Evolutionary conservation across 2,888 invertebrate species (phyloP), one percentile per base, ranked within the genome.

Genomic region (Agonopterix heracliana): DNA sequence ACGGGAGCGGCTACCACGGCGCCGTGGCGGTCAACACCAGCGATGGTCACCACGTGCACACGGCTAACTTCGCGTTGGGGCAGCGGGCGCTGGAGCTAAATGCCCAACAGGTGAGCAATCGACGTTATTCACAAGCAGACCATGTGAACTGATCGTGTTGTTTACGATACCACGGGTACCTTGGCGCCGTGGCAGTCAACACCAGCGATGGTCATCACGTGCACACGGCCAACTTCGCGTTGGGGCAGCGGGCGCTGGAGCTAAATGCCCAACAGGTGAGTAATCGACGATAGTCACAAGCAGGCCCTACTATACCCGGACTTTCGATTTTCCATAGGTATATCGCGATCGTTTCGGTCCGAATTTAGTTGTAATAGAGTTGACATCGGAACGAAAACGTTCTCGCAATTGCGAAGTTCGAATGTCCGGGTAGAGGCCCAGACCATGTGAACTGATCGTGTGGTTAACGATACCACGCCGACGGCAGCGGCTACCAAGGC

Each of bases 1-100:
- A 93, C 63, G 89, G 89, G 61, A 91, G 89, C 86, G 91, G 92
- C 10, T 92, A 91, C 75, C 92, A 92, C 76, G 91, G 92, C 5
- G 86, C 91, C 12, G 89, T 91, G 44, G 84, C 89, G 47, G 89
- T 91, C 63, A 86, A 82, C 63, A 89, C 89, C 26, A 76, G 78
- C 10, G 87, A 88, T 41, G 84, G 86, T 0, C 81, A 87, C 44
- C 89, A 90, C 58, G 67, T 78, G 13, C 81, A 89, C 43, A 78
- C 82, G 11, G 77, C 90, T 1, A 87, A 82, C 59, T 88, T 91
- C 51, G 90, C 91, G 1, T 70, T 91, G 1, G 92, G 91, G 0
- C 87, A 90, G 62, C 85, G 88, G 60, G 90, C 91, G 1, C 76
- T 91, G 1, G 81, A 89, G 48, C 84, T 90, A 9, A 74, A 68